Base-by-base conservation (phyloP, 2,888 invertebrate genomes). In the Petrolisthes manimaculis region DNA sequence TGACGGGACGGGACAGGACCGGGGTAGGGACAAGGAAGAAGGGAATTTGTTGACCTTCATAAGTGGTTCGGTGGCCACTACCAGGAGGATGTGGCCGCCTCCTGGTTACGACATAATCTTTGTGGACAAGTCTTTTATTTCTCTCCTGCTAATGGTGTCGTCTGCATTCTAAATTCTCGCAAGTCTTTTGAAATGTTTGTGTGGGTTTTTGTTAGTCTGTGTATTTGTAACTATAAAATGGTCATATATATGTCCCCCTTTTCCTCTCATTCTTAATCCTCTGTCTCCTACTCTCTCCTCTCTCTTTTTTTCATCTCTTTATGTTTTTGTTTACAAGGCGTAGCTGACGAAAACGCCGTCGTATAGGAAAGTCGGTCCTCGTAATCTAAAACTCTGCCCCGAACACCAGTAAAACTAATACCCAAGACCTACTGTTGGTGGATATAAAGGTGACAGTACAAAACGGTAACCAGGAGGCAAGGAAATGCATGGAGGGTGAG, bases 11-110 rank as follows among this genome's bases (percentile, higher is more conserved):
- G 61, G 61, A 61, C 61, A 61, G 61, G 18, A 18, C 9, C 61
- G 74, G 74, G 74, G n/a, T n/a, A 1, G 74, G 74, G 8, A 74
- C 9, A 9, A 74, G 74, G 77, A n/a, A n/a, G 77, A n/a, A n/a
- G 77, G 77, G 77, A 51, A 51, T 37, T 53, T 77, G 53, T 77
- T 77, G 77, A 77, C 51, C 24, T 77, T 77, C n/a, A 9, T 77
- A 77, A 77, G 77, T 77, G 77, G 77, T n/a, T 77, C n/a, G 77
- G 51, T 77, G 77, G 53, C 77, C 77, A 51, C 77, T 18, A 37
- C 37, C 37, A 53, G 77, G 77, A 77, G n/a, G 77, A 84, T 78
- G 67, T 78, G 67, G 14, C 8, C 6, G 67, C 14, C 14, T 37
- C 37, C 37, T 37, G 37, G 37, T 37, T 37, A 37, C 37, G 37